A percentile compares a stretch with the other conserved stretches of the same genome.
phyloP scores from a whole-genome alignment of 2,113 vertebrate genomes.

The Pelecanoides urinatrix region DNA sequence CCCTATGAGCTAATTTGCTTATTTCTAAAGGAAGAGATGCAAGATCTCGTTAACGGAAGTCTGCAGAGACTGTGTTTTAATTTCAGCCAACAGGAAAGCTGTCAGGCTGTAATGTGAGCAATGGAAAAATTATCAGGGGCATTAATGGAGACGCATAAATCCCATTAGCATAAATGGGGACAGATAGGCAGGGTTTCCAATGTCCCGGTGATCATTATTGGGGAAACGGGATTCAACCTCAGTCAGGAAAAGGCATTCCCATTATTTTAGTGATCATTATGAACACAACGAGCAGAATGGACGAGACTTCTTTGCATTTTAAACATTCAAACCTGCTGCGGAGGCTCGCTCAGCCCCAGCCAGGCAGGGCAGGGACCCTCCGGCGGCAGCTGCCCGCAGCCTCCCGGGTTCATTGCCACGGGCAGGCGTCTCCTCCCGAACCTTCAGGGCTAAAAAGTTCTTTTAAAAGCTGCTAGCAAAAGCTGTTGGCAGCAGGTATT shows the following conservation, averaged over 20 bases:
- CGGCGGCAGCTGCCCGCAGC: not conserved
- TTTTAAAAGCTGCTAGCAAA: not conserved
- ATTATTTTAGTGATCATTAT: not conserved
- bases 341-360: too few relatives aligned
- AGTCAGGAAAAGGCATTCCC: not conserved
- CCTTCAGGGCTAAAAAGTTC: not conserved
- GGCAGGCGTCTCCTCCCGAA: not conserved
- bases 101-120: not conserved
- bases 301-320: not conserved
- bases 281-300: accelerated
- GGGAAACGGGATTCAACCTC: not conserved
- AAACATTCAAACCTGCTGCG: not conserved
- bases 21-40: not conserved
- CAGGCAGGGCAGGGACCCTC: not conserved
- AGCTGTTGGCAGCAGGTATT: not conserved
- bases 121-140: not conserved
- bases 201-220: not conserved
- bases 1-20: not conserved
- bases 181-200: not conserved
- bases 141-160: not conserved
- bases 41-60: not conserved
- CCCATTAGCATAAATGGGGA: not conserved
- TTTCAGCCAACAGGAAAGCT: not conserved
- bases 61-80: not conserved
- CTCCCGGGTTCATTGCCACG: accelerated